Conservation (phyloP, 2,797 vertebrate species). For the Sebastes cheni region DNA sequence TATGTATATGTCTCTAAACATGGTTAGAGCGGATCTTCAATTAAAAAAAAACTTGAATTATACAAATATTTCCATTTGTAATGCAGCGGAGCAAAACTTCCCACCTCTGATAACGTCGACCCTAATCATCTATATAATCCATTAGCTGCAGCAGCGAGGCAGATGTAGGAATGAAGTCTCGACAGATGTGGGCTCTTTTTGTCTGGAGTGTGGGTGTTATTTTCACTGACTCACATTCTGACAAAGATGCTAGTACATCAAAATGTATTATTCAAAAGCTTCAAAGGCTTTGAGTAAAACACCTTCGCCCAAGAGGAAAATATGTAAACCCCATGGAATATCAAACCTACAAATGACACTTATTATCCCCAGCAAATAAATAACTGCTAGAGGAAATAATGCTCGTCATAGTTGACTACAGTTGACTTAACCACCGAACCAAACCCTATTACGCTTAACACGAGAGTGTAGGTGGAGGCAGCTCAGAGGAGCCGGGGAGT, state of each 20-base stretch:
- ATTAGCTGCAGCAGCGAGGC: background rate
- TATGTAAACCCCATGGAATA: conserved; percentile 2
- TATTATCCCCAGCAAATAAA: background rate
- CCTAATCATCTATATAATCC: background rate
- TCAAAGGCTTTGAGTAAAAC: background rate
- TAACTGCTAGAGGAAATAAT: background rate
- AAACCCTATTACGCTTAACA: background rate
- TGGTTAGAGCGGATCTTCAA: background rate
- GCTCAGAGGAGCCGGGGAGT: background rate
- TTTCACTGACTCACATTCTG: conserved; percentile 38
- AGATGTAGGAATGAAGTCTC: background rate
- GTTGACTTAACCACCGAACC: conserved; percentile 23
- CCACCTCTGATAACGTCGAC: background rate
- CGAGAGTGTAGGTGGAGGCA: background rate
- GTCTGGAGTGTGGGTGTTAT: conserved; percentile 8
- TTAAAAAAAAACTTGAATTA: background rate
- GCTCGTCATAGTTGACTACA: background rate
- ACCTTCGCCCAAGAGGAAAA: conserved; percentile 11
- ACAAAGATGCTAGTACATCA: conserved; percentile 6
- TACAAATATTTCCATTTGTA: background rate
- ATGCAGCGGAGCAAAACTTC: background rate
- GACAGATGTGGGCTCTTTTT: background rate
- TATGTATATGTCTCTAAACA: background rate
- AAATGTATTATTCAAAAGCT: background rate
- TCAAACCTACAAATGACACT: conserved; percentile 1